These are phyloP conservation scores for Notolabrus celidotus DNA, from an alignment of 2,797 vertebrate genomes.

Conservation along the genomic window DNA sequence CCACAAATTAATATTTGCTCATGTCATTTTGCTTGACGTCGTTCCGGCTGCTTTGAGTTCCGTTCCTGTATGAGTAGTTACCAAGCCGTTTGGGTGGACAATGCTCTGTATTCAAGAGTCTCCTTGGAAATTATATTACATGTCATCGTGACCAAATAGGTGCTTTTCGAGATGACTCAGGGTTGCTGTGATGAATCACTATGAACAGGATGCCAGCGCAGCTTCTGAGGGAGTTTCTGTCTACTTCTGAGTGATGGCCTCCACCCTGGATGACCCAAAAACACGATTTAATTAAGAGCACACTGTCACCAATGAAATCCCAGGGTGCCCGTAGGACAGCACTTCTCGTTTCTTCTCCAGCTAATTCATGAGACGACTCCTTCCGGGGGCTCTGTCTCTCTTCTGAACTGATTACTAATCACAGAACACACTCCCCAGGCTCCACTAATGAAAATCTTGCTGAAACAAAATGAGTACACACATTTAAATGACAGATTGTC, in stretches of 20 bases:
- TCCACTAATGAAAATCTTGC: slow-evolving; percentile 54
- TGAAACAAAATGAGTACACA: slow-evolving; percentile 29
- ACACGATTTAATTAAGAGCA: slow-evolving; percentile 54
- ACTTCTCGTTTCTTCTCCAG: slow-evolving; percentile 47
- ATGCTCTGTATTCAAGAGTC: slow-evolving; percentile 18
- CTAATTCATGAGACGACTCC: slow-evolving; percentile 50
- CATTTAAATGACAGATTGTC: slow-evolving; percentile 49
- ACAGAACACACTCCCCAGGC: slow-evolving; percentile 15
- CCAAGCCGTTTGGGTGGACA: slow-evolving; percentile 33
- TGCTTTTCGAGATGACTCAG: slow-evolving; percentile 47
- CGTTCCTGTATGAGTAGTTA: background rate
- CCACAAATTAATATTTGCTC: background rate
- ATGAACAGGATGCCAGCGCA: slow-evolving; percentile 15
- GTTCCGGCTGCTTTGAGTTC: slow-evolving; percentile 6
- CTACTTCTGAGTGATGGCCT: slow-evolving; percentile 39
- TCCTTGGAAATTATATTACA: slow-evolving; percentile 41
- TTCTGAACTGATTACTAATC: slow-evolving; percentile 56
- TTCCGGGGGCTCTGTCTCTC: slow-evolving; percentile 28
- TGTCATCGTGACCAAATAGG: slow-evolving; percentile 23
- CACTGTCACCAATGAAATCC: slow-evolving; percentile 42
- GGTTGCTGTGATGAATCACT: slow-evolving; percentile 47
- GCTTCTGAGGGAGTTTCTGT: slow-evolving; percentile 54
- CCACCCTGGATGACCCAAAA: slow-evolving; percentile 52
- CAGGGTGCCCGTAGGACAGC: slow-evolving; percentile 27
- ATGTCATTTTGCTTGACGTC: background rate